These are phyloP conservation scores for Parnassius smintheus DNA, from an alignment of 2,888 invertebrate species.

Conservation along the genomic window DNA sequence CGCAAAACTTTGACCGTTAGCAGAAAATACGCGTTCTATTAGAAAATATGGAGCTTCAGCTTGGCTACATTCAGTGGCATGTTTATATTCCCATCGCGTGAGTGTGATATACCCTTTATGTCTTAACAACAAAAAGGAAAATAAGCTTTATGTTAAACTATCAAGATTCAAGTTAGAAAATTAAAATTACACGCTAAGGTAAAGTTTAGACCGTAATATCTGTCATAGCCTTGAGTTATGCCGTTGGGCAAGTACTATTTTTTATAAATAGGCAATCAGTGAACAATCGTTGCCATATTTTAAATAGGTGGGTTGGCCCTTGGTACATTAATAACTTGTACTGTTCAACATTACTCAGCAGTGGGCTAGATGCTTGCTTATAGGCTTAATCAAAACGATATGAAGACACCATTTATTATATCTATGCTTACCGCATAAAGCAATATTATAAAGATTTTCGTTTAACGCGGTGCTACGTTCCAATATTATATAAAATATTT, in stretches of 20 bases:
- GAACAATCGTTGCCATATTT: conserved; percentile 31
- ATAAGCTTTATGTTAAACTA: conserved; percentile 43
- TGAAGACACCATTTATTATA: too few relatives aligned
- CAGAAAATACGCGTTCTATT: conserved; percentile 74
- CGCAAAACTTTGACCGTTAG: conserved; percentile 71
- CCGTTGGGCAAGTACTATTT: conserved; percentile 45
- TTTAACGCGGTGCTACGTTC: too few relatives aligned
- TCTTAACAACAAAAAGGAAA: conserved; percentile 37
- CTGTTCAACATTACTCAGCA: not conserved
- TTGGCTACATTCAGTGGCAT: conserved; percentile 40
- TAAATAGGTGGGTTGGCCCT: conserved; percentile 4
- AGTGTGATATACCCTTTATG: conserved; percentile 36
- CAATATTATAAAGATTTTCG: too few relatives aligned
- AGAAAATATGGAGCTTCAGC: conserved; percentile 62
- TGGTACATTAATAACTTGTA: not conserved
- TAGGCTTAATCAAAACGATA: not conserved
- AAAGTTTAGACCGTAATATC: conserved; percentile 58
- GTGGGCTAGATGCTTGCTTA: not conserved
- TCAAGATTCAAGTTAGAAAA: conserved; percentile 46
- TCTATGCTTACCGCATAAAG: too few relatives aligned
- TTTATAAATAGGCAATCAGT: conserved; percentile 48
- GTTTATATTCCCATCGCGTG: conserved; percentile 52
- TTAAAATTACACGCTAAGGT: conserved; percentile 36
- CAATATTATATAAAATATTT: too few relatives aligned
- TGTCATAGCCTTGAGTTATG: conserved; percentile 63